phyloP scores from a whole-genome alignment of 2,113 vertebrate species.

The Centropus unirufus region DNA sequence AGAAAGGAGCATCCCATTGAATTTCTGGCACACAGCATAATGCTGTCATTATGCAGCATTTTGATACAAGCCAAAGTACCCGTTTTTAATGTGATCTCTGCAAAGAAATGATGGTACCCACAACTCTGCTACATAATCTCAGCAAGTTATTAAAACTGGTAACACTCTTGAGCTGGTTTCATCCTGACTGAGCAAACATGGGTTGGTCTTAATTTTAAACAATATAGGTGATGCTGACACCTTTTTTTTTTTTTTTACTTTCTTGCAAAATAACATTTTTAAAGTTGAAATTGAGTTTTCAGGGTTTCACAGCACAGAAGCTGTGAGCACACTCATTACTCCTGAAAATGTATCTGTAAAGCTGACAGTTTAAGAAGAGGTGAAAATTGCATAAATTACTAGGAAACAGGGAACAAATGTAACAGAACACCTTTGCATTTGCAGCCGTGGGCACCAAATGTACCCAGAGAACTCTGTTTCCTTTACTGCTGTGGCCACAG shows the following conservation, averaged over 20 bases:
- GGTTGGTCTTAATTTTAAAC: not conserved
- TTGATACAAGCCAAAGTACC: conserved; percentile 54
- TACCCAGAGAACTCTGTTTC: not conserved
- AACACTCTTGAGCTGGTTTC: not conserved
- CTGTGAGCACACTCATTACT: not conserved
- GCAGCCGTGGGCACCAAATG: not conserved
- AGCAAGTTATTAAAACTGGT: conserved; percentile 18
- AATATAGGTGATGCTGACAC: not conserved
- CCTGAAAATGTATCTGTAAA: not conserved
- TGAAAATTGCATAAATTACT: conserved; percentile 19
- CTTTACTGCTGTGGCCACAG: rapidly evolving
- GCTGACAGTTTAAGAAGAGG: not conserved
- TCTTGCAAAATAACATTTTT: conserved; percentile 17
- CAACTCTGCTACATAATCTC: not conserved
- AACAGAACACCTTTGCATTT: not conserved
- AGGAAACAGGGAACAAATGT: not conserved
- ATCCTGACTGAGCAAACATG: not conserved
- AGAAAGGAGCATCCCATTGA: conserved; percentile 53
- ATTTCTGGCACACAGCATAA: conserved; percentile 56
- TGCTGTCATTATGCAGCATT: conserved; percentile 8
- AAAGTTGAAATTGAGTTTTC: not conserved
- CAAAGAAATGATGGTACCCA: conserved; percentile 14
- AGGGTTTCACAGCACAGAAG: conserved; percentile 4
- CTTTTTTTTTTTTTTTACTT: not conserved
- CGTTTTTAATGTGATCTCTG: not conserved